A percentile compares a stretch with the other conserved stretches of the same genome.
Conservation (phyloP, 2,888 invertebrate genomes). For the Bombyx huttoni region DNA sequence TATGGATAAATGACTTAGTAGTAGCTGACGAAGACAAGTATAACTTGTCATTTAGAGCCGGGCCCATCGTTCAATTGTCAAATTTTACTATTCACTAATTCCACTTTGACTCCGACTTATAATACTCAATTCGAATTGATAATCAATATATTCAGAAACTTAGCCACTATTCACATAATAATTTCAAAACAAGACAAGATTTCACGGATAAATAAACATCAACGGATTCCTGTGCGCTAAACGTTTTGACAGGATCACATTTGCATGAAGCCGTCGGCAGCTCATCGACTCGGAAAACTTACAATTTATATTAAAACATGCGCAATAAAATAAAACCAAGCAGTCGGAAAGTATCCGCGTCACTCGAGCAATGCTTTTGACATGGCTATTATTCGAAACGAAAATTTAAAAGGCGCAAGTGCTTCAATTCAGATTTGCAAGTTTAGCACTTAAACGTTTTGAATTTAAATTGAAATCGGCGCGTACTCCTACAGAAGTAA, state of each 20-base stretch:
- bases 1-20: too few species aligned
- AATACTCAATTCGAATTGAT: neutral
- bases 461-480: constrained; percentile 9
- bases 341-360: constrained; percentile 62
- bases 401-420: constrained; percentile 20
- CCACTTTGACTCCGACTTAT: neutral
- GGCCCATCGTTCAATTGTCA: too few species aligned
- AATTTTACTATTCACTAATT: neutral
- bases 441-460: constrained; percentile 11
- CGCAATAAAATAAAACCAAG: constrained; percentile 62
- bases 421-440: constrained; percentile 4
- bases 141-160: too few species aligned
- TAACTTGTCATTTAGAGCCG: too few species aligned
- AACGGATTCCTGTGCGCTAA: constrained; percentile 30
- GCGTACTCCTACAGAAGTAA: constrained; percentile 8
- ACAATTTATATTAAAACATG: constrained; percentile 70
- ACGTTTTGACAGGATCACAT: constrained; percentile 49
- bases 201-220: constrained; percentile 17
- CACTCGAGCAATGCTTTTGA: constrained; percentile 55
- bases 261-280: constrained; percentile 38
- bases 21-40: too few species aligned
- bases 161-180: neutral
- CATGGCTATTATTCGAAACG: constrained; percentile 52
- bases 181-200: neutral
- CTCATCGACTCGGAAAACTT: constrained; percentile 51